phyloP scores from a whole-genome alignment of 2,797 vertebrate species.

The Sylvilagus floridanus region DNA sequence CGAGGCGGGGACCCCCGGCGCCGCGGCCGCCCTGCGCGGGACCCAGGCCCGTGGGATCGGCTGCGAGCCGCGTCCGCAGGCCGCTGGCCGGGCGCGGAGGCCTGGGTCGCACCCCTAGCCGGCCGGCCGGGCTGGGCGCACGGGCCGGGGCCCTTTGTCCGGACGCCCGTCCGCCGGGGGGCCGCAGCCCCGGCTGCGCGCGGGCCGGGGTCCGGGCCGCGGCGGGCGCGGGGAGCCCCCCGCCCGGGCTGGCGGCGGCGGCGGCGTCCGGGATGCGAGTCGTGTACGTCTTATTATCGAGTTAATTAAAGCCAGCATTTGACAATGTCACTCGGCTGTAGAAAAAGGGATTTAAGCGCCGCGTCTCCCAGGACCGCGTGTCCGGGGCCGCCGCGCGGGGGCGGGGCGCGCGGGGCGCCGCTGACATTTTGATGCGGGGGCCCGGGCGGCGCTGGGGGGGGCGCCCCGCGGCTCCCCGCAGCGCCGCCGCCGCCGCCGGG shows the following conservation, averaged over 20 bases:
- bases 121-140: neutral
- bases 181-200: fast-evolving
- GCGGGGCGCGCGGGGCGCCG: slow-evolving; percentile 78
- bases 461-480: slow-evolving; percentile 69
- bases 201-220: neutral
- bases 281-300: slow-evolving; percentile 99
- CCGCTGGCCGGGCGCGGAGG: neutral
- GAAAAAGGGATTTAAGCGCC: slow-evolving; percentile 99
- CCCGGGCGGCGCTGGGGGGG: slow-evolving; percentile 52
- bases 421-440: no score
- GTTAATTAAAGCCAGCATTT: slow-evolving; percentile 99
- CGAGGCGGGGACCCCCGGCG: neutral
- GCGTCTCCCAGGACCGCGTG: slow-evolving; percentile 96
- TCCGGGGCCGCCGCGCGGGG: slow-evolving; percentile 95
- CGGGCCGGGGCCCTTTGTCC: slow-evolving; percentile 56
- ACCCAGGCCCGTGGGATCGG: neutral
- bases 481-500: slow-evolving; percentile 62
- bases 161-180: neutral
- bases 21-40: neutral
- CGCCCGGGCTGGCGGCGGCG: slow-evolving; percentile 19
- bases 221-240: neutral
- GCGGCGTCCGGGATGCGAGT: slow-evolving; percentile 92
- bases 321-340: slow-evolving; percentile 99
- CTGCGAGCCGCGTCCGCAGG: neutral
- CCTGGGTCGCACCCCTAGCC: neutral